These are phyloP conservation scores for Xyrichtys novacula DNA, from an alignment of 2,797 vertebrate species.

Conservation along the genomic window DNA sequence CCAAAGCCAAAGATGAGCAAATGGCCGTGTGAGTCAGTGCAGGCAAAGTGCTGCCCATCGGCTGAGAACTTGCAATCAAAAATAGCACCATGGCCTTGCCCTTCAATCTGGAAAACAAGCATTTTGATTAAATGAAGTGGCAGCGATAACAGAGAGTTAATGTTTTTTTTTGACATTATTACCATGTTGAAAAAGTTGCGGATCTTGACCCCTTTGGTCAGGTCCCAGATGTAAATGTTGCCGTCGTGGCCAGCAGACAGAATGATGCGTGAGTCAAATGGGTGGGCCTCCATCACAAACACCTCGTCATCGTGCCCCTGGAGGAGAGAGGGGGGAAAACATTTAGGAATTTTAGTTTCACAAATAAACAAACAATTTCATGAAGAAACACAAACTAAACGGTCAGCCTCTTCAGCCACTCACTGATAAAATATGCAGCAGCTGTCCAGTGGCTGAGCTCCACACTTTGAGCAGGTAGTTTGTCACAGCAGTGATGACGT, in stretches of 20 bases:
- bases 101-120: slow-evolving; percentile 90
- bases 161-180: slow-evolving; percentile 38
- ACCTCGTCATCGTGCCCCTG: slow-evolving; percentile 99
- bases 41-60: slow-evolving; percentile 97
- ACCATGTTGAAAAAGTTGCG: slow-evolving; percentile 99
- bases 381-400: background rate
- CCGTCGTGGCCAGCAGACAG: slow-evolving; percentile 97
- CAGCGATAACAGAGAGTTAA: background rate
- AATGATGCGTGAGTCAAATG: slow-evolving; percentile 95
- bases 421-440: slow-evolving; percentile 94
- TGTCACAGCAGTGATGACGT: slow-evolving; percentile 96
- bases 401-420: slow-evolving; percentile 66
- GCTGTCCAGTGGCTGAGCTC: slow-evolving; percentile 91
- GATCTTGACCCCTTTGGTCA: slow-evolving; percentile 94
- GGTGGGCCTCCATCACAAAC: slow-evolving; percentile 97
- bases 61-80: slow-evolving; percentile 98
- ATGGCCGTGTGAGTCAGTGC: slow-evolving; percentile 98
- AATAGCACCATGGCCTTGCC: slow-evolving; percentile 97
- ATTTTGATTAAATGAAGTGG: slow-evolving; percentile 11
- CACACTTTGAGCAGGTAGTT: slow-evolving; percentile 99
- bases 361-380: background rate
- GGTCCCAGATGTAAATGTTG: slow-evolving; percentile 98
- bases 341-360: background rate
- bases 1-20: slow-evolving; percentile 97
- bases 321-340: slow-evolving; percentile 6